Evolutionary conservation across 2,113 vertebrate species (phyloP).

Genomic region (Pseudorectes ferrugineus): DNA sequence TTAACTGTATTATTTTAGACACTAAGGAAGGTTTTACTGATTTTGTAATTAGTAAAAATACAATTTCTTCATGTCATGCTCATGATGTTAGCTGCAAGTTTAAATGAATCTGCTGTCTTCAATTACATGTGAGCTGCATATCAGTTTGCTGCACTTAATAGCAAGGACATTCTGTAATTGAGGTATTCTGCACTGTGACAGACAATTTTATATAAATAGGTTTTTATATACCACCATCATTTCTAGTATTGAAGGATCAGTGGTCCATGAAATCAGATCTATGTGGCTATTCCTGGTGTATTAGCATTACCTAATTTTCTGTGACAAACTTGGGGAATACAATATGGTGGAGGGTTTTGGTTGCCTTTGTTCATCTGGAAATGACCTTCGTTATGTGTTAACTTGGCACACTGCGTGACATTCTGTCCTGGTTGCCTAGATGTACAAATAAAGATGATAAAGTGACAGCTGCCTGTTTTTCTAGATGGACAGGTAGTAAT

Average conservation of each 20-base stretch:
- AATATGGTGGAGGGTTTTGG: background rate
- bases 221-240: background rate
- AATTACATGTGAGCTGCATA: background rate
- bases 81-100: background rate
- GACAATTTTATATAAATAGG: background rate
- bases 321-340: background rate
- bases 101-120: background rate
- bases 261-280: background rate
- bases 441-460: background rate
- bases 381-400: background rate
- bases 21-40: background rate
- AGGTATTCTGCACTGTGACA: background rate
- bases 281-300: background rate
- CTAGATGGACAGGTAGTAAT: background rate
- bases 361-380: slow-evolving; percentile 4
- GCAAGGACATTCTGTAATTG: background rate
- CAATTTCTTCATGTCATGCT: background rate
- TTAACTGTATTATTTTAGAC: background rate
- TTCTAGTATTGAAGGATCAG: background rate
- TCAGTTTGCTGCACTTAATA: background rate
- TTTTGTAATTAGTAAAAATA: background rate
- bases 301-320: background rate
- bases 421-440: background rate
- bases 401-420: background rate
- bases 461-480: background rate